Percentiles rank a stretch among this genome's conserved stretches.
Conservation (phyloP, 23 tunicate species). For the Halocynthia aurantium region DNA sequence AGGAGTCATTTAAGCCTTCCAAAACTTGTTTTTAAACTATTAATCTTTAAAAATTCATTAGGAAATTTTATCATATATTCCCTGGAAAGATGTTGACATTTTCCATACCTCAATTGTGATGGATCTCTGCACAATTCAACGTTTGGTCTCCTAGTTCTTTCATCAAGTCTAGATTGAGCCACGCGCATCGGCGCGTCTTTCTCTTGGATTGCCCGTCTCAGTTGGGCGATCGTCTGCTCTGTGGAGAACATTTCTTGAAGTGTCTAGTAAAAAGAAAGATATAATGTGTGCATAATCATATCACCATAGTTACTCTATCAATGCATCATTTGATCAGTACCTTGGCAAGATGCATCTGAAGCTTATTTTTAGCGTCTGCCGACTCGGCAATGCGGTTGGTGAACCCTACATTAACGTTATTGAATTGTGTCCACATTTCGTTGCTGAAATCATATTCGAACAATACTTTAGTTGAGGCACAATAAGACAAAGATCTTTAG, state of each 20-base stretch:
- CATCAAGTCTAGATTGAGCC: slow-evolving; percentile 91
- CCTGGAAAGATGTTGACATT: background rate
- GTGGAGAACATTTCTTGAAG: slow-evolving; percentile 94
- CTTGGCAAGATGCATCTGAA: slow-evolving; percentile 94
- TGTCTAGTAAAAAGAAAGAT: slow-evolving; percentile 35
- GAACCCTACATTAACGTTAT: slow-evolving; percentile 91
- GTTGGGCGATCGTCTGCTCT: slow-evolving; percentile 79
- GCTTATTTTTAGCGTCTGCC: slow-evolving; percentile 92
- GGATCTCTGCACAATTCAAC: slow-evolving; percentile 97
- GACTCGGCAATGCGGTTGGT: slow-evolving; percentile 92
- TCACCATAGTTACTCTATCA: background rate
- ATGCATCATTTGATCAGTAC: slow-evolving; percentile 12
- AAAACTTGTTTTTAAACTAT: too few relatives aligned
- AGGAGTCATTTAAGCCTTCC: too few relatives aligned
- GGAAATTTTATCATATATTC: background rate
- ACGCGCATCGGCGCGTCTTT: slow-evolving; percentile 93
- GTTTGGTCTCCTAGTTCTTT: slow-evolving; percentile 91
- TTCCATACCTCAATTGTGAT: slow-evolving; percentile 64
- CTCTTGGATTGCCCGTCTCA: slow-evolving; percentile 76
- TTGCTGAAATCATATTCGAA: slow-evolving; percentile 30
- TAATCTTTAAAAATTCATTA: too few relatives aligned
- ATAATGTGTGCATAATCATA: background rate
- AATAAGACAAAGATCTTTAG: background rate
- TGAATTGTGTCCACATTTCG: slow-evolving; percentile 99
- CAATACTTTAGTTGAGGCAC: background rate